Base-by-base conservation (phyloP, 2,888 invertebrate species). In the Idaea straminata region DNA sequence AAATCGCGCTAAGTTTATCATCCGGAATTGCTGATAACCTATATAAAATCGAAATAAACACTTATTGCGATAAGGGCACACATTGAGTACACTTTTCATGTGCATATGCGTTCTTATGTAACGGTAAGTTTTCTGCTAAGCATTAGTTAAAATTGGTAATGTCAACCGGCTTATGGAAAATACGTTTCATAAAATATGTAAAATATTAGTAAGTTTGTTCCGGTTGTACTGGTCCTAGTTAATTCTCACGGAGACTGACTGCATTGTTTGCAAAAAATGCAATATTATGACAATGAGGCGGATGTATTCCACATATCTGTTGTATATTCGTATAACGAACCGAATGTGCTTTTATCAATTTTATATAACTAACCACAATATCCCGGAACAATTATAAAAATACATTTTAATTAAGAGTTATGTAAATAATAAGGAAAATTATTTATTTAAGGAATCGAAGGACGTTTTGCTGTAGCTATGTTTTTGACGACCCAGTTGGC, bases 1-100 rank as follows among this genome's bases (percentile, higher is more conserved):
- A 80, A 72, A 70, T 76, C 69, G 69, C 68, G 76, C 74, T 76
- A 72, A 77, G 77, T 82, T 90, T 91, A 91, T 90, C 89, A 84
- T 84, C 83, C 85, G 86, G 88, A 84, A 88, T 91, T 86, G 85
- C 87, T 83, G 92, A 92, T 92, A 92, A 91, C 92, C 92, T 86
- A 91, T 91, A 87, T 89, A 86, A 84, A 85, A 84, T 86, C 84
- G 83, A 85, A 85, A 84, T 84, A 83, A 80, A 84, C 80, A 81
- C 80, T 79, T 80, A 83, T 81, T 82, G 86, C 89, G 89, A 91
- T 91, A 89, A 89, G 84, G 82, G 81, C 79, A 77, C 62, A 64
- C 67, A 66, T 66, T 62, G 75, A 78, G 80, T 75, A 80, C 80
- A 81, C 84, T 87, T 91, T 88, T 84, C 15, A 36, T 61, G 61